These are phyloP conservation scores for Cebus imitator DNA, from an alignment of 2,113 vertebrate species.

Conservation along the genomic window DNA sequence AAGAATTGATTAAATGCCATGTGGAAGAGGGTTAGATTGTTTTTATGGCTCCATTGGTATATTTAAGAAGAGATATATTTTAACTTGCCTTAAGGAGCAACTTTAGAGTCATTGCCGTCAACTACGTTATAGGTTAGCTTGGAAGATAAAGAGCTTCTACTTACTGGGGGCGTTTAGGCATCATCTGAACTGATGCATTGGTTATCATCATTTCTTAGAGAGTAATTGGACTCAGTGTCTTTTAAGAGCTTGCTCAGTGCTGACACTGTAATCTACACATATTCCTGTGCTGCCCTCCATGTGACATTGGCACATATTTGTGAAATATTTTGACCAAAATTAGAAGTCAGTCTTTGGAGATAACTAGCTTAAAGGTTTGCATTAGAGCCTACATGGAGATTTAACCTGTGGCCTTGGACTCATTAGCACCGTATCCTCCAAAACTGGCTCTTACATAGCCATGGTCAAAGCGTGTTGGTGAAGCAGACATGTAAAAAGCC, in stretches of 20 bases:
- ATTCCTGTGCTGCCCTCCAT: neutral
- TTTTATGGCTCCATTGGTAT: neutral
- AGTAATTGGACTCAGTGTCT: neutral
- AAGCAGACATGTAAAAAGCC: neutral
- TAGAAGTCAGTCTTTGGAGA: neutral
- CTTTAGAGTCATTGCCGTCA: neutral
- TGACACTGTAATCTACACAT: neutral
- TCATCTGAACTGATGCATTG: neutral
- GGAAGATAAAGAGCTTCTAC: neutral
- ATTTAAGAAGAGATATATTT: neutral
- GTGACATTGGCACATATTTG: neutral
- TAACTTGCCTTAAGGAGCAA: neutral
- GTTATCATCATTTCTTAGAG: neutral
- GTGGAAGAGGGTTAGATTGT: neutral
- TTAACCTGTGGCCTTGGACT: neutral
- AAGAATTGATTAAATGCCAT: neutral
- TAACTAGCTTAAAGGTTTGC: neutral
- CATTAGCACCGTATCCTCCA: neutral
- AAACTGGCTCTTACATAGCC: neutral
- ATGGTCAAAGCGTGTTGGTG: neutral
- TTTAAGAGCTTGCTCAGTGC: neutral
- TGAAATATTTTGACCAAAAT: neutral
- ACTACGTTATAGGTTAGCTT: neutral
- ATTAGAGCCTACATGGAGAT: neutral
- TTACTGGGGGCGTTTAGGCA: neutral